phyloP scores from a whole-genome alignment of 2,888 invertebrate species.

The Peribatodes rhomboidaria region DNA sequence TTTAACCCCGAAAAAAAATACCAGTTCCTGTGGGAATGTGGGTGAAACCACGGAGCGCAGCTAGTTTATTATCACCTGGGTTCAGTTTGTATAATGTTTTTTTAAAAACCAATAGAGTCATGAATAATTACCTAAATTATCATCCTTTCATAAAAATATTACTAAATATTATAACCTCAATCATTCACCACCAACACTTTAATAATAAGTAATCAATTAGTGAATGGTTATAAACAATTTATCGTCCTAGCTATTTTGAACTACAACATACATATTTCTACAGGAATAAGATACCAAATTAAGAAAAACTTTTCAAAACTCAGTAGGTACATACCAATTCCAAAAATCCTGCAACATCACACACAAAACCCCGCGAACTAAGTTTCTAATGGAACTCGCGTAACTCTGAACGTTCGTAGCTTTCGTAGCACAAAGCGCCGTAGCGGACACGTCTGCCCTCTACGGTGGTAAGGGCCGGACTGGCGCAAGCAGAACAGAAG shows the following conservation, averaged over 20 bases:
- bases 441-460: constrained; percentile 26
- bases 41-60: no score
- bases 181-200: not conserved
- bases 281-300: no score
- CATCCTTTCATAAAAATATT: not conserved
- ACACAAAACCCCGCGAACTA: constrained; percentile 28
- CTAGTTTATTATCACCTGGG: no score
- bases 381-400: constrained; percentile 27
- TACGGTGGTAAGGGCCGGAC: constrained; percentile 29
- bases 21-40: no score
- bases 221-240: not conserved
- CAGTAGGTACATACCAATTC: constrained; percentile 37
- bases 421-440: constrained; percentile 1
- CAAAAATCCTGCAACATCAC: constrained; percentile 18
- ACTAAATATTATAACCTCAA: not conserved
- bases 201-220: not conserved
- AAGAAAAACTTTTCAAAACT: no score
- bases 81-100: no score
- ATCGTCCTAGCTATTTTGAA: no score
- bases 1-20: no score
- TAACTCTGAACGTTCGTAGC: constrained; percentile 17
- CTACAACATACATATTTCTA: no score
- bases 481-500: constrained; percentile 29
- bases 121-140: not conserved
- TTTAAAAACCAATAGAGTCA: not conserved